Evolutionary conservation across 2,797 vertebrate species (phyloP).

Genomic region (Nyctalus aviator): DNA sequence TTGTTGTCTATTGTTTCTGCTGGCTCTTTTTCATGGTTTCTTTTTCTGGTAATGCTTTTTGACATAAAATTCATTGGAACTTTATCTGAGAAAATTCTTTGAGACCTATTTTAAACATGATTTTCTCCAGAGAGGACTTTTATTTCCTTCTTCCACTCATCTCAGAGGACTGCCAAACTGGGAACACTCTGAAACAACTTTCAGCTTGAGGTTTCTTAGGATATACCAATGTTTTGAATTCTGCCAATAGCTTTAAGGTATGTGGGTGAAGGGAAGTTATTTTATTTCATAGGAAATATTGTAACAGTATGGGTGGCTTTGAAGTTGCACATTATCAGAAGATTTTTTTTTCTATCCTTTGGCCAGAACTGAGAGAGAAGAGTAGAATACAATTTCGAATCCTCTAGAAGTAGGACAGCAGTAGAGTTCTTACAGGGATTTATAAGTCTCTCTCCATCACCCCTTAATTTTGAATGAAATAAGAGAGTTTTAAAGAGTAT

Average conservation of each 20-base stretch:
- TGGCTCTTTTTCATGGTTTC: background rate
- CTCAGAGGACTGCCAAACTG: background rate
- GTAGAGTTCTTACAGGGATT: background rate
- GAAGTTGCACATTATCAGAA: background rate
- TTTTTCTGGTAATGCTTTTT: background rate
- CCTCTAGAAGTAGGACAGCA: background rate
- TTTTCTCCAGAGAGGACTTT: background rate
- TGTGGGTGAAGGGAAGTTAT: background rate
- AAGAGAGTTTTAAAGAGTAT: background rate
- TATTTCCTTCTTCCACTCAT: background rate
- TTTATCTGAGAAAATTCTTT: background rate
- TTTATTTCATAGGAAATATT: background rate
- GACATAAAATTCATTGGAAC: background rate
- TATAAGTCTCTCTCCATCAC: background rate
- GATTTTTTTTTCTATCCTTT: background rate
- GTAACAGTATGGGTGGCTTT: background rate
- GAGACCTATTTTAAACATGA: background rate
- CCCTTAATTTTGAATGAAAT: background rate
- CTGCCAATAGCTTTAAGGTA: background rate
- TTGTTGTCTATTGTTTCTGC: background rate
- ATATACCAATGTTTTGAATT: background rate
- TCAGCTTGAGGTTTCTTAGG: background rate
- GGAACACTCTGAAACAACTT: background rate
- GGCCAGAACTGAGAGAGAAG: background rate
- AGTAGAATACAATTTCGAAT: background rate